Evolutionary conservation across 2,797 vertebrate genomes (phyloP).

Genomic region (Danio tinwini): DNA sequence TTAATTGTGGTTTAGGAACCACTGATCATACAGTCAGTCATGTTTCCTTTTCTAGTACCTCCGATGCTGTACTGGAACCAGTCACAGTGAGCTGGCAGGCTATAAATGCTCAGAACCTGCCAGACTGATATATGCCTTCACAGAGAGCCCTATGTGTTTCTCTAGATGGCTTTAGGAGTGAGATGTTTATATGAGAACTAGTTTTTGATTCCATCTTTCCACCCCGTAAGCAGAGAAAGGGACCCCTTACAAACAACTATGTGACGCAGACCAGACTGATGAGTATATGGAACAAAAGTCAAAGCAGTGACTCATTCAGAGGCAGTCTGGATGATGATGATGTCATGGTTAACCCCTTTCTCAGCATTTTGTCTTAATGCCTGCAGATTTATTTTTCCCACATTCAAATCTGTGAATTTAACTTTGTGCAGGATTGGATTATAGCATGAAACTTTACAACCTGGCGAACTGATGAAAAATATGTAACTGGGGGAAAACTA

Average conservation of each 20-base stretch:
- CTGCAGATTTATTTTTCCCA: neutral
- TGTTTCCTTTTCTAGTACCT: slow-evolving; percentile 52
- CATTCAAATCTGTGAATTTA: neutral
- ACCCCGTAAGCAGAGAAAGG: slow-evolving; percentile 8
- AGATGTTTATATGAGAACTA: slow-evolving; percentile 39
- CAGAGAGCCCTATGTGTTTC: slow-evolving; percentile 21
- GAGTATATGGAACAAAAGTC: slow-evolving; percentile 63
- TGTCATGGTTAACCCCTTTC: slow-evolving; percentile 24
- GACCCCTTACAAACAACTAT: slow-evolving; percentile 34
- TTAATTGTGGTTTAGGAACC: slow-evolving; percentile 57
- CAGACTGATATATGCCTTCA: slow-evolving; percentile 17
- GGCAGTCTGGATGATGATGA: neutral
- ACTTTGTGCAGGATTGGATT: neutral
- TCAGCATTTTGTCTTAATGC: slow-evolving; percentile 18
- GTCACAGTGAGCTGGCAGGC: slow-evolving; percentile 37
- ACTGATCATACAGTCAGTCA: slow-evolving; percentile 52
- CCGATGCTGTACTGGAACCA: slow-evolving; percentile 31
- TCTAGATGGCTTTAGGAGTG: neutral
- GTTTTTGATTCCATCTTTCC: slow-evolving; percentile 42
- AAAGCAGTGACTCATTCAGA: slow-evolving; percentile 42
- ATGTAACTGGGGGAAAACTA: too few relatives aligned
- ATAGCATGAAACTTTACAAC: too few relatives aligned
- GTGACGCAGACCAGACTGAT: slow-evolving; percentile 33
- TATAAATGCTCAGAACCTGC: slow-evolving; percentile 27
- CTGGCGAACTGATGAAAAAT: too few relatives aligned